Conservation (phyloP, 2,888 invertebrate genomes). For the Apodemia zela region DNA sequence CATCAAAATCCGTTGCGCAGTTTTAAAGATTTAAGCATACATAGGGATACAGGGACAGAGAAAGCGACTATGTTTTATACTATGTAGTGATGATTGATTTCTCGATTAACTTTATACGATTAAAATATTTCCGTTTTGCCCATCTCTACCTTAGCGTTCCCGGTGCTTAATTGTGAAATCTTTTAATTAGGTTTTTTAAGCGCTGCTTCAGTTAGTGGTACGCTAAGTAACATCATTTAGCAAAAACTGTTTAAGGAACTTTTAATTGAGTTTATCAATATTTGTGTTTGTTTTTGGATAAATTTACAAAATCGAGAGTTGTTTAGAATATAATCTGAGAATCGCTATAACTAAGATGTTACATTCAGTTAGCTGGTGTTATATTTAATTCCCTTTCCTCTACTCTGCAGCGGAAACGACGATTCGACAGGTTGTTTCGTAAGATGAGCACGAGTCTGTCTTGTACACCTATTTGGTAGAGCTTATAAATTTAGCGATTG, state of each 20-base stretch:
- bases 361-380: no score
- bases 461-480: no score
- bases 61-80: no score
- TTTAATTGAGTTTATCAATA: slow-evolving; percentile 11
- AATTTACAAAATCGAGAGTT: background rate
- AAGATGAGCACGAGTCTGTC: no score
- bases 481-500: no score
- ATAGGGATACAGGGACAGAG: no score
- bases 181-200: slow-evolving; percentile 12
- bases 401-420: no score
- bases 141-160: background rate
- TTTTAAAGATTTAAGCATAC: no score
- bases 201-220: background rate
- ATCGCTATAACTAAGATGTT: no score
- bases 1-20: no score
- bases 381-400: no score
- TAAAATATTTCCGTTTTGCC: slow-evolving; percentile 1
- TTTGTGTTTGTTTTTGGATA: background rate
- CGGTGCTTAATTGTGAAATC: slow-evolving; percentile 11
- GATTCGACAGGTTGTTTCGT: no score
- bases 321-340: background rate
- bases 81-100: background rate
- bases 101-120: background rate
- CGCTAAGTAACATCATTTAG: slow-evolving; percentile 5
- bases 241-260: background rate